phyloP scores from a whole-genome alignment of 2,113 vertebrate genomes.

The Telmatochromis sp. region DNA sequence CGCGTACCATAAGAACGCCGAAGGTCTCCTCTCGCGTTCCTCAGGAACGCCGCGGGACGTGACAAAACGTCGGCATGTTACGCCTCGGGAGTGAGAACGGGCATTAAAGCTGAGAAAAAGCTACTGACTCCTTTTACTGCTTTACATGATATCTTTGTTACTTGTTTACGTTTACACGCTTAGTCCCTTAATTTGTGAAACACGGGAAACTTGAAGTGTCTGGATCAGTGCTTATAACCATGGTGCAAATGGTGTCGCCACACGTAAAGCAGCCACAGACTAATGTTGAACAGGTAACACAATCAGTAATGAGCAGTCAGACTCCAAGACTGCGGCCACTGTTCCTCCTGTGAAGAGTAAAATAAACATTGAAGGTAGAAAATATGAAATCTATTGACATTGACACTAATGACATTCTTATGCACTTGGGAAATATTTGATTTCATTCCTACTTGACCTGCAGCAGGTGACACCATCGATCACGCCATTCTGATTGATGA shows the following conservation, averaged over 20 bases:
- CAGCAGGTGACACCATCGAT: background rate
- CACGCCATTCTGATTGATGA: background rate
- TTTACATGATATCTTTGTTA: background rate
- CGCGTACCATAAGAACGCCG: rapidly evolving
- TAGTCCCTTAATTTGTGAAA: background rate
- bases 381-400: background rate
- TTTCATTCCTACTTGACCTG: background rate
- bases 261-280: rapidly evolving
- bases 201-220: background rate
- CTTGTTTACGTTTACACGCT: background rate
- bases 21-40: too few species aligned
- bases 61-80: too few species aligned
- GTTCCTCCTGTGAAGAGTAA: background rate
- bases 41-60: too few species aligned
- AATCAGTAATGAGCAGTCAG: background rate
- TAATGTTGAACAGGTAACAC: rapidly evolving
- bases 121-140: background rate
- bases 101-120: background rate
- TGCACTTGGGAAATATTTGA: background rate
- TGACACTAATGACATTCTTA: background rate
- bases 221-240: background rate
- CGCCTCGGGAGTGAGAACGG: too few species aligned
- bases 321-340: rapidly evolving
- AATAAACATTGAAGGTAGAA: background rate
- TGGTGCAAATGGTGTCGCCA: rapidly evolving